Conservation (phyloP, 2,113 vertebrate genomes). For the Peucedramus taeniatus region DNA sequence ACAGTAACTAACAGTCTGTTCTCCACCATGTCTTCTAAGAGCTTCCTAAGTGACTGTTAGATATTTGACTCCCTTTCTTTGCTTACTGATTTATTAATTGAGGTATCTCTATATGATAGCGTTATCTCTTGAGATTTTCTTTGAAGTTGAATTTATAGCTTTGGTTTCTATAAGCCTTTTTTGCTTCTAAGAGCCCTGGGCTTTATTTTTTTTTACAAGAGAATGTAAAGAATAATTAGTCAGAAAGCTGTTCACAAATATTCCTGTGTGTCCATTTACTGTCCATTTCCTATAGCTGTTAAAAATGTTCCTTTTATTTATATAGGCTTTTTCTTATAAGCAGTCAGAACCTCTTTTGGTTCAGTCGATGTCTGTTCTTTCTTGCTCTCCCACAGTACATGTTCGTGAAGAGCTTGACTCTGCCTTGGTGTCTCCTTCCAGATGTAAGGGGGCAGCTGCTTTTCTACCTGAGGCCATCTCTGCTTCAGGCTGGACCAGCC, state of each 20-base stretch:
- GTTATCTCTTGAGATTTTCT: background rate
- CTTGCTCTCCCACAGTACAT: rapidly evolving
- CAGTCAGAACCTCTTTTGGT: background rate
- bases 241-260: background rate
- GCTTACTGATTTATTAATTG: background rate
- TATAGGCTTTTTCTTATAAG: background rate
- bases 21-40: background rate
- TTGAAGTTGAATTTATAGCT: background rate
- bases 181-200: background rate
- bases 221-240: background rate
- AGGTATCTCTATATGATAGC: background rate
- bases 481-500: background rate
- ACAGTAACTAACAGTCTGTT: background rate
- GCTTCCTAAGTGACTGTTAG: background rate
- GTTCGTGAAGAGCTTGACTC: background rate
- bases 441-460: background rate
- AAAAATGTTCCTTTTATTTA: background rate
- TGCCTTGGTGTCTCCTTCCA: background rate
- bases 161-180: background rate
- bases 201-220: background rate
- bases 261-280: background rate
- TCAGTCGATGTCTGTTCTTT: background rate
- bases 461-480: background rate
- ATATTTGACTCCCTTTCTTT: background rate
- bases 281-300: background rate